Conservation (phyloP, 2,113 vertebrate genomes). For the Sturnus vulgaris region DNA sequence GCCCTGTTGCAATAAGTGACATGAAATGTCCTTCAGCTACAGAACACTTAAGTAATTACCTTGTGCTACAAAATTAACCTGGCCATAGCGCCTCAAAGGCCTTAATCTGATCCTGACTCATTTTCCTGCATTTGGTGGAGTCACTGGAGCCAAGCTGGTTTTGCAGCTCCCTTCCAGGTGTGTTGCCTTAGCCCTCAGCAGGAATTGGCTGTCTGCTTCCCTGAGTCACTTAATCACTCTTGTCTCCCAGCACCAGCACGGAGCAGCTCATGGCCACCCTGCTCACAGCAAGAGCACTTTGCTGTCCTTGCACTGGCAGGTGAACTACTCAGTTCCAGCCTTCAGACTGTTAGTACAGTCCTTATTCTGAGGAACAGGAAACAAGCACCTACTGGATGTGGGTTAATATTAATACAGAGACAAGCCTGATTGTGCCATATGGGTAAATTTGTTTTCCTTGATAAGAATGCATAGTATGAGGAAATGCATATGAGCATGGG, state of each 20-base stretch:
- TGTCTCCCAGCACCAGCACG: background rate
- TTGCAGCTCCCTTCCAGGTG: background rate
- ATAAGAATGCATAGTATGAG: background rate
- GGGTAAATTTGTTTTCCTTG: background rate
- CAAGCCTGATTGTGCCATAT: background rate
- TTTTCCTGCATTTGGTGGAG: background rate
- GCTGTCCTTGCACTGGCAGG: background rate
- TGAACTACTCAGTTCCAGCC: background rate
- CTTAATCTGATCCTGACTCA: background rate
- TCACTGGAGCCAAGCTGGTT: background rate
- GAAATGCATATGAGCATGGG: background rate
- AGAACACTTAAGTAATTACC: background rate
- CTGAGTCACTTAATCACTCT: rapidly evolving
- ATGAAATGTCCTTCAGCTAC: background rate
- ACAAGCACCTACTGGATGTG: background rate
- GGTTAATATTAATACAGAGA: background rate
- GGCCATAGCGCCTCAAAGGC: background rate
- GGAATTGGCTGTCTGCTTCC: background rate
- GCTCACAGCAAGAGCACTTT: background rate
- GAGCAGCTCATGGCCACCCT: background rate
- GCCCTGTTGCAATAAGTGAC: background rate
- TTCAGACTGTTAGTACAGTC: background rate
- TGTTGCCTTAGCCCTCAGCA: background rate
- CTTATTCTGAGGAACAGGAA: background rate
- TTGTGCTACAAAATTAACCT: background rate